Evolutionary conservation across 2,113 vertebrate species (phyloP).

Genomic region (Progne subis): DNA sequence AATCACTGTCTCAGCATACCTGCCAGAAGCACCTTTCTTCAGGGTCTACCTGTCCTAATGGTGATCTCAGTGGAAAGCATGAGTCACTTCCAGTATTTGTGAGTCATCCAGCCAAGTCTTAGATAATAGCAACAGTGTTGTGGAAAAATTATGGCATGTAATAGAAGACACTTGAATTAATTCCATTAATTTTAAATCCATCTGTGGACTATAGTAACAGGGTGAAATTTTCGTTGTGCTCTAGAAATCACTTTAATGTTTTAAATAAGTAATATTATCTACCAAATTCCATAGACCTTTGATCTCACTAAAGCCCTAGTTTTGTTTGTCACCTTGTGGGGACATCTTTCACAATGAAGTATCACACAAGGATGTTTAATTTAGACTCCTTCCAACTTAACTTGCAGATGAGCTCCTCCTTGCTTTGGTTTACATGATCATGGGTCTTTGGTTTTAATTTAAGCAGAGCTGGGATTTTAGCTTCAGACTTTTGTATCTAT

Average conservation of each 20-base stretch:
- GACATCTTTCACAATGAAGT: background rate
- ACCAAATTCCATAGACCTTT: background rate
- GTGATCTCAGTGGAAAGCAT: slow-evolving; percentile 44
- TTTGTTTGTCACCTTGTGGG: background rate
- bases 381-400: background rate
- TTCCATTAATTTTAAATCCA: background rate
- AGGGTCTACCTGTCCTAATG: background rate
- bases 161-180: background rate
- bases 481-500: background rate
- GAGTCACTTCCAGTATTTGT: slow-evolving; percentile 13
- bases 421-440: background rate
- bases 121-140: background rate
- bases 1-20: background rate
- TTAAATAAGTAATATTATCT: background rate
- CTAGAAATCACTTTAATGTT: background rate
- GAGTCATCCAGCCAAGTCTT: background rate
- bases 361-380: background rate
- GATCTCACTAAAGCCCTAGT: background rate
- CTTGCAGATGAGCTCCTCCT: background rate
- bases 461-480: background rate
- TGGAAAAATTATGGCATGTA: background rate
- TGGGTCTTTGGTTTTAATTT: background rate
- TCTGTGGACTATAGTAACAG: background rate
- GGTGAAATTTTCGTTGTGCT: background rate
- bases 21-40: slow-evolving; percentile 10